Evolutionary conservation across 1,140 invertebrate genomes (phyloP).

Genomic region (Eriocheir sinensis): DNA sequence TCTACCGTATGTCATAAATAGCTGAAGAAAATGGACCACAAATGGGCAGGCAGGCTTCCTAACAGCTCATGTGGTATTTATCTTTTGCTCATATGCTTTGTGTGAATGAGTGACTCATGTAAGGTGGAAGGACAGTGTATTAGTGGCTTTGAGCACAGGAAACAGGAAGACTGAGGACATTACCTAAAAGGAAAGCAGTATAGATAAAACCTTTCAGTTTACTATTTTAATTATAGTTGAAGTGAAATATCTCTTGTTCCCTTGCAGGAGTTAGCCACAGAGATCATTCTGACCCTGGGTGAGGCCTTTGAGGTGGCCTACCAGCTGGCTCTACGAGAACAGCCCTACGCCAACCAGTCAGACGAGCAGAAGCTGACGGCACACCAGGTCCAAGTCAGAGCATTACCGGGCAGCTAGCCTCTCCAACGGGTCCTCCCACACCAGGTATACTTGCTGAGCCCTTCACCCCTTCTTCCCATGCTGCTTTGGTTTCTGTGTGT

Average conservation of each 20-base stretch:
- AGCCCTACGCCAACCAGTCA: conserved; percentile 81
- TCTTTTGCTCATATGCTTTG: too few relatives aligned
- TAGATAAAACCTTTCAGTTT: too few relatives aligned
- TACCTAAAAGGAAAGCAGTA: too few relatives aligned
- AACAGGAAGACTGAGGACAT: too few relatives aligned
- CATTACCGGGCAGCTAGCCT: conserved; percentile 88
- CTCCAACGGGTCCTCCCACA: conserved; percentile 85
- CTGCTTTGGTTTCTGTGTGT: too few relatives aligned
- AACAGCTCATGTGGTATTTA: too few relatives aligned
- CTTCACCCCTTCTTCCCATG: neutral
- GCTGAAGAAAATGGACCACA: too few relatives aligned
- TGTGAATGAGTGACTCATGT: too few relatives aligned
- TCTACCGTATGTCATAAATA: too few relatives aligned
- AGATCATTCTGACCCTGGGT: conserved; percentile 97
- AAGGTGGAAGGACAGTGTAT: too few relatives aligned
- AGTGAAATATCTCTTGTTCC: conserved; percentile 75
- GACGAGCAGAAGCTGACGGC: conserved; percentile 80
- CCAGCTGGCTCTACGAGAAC: conserved; percentile 93
- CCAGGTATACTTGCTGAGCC: conserved; percentile 84
- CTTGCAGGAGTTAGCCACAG: conserved; percentile 96
- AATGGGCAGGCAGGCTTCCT: too few relatives aligned
- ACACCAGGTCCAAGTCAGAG: conserved; percentile 88
- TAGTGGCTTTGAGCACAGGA: too few relatives aligned
- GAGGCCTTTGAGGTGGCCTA: conserved; percentile 99
- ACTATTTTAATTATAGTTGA: conserved; percentile 64